Conservation (phyloP, 23 tunicate species). For the Ascidia mentula region DNA sequence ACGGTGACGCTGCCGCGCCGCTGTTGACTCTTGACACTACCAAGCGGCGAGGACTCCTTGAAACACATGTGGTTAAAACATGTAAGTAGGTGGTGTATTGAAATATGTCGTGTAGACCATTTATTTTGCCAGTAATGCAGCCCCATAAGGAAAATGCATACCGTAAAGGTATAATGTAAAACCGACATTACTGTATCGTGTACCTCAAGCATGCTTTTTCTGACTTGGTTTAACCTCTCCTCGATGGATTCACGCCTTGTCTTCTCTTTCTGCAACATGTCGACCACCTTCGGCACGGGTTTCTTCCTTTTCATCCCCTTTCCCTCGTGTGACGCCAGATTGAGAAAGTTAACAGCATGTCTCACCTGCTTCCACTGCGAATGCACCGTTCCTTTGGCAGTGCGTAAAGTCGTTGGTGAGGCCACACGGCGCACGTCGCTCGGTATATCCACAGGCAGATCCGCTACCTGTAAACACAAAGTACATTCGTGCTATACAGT, state of each 20-base stretch:
- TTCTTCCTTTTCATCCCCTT: background rate
- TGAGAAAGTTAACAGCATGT: constrained; percentile 34
- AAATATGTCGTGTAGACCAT: too few species aligned
- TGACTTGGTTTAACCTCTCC: constrained; percentile 4
- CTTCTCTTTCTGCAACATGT: background rate
- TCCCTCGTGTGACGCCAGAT: background rate
- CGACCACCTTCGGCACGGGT: constrained; percentile 7
- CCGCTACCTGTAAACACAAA: background rate
- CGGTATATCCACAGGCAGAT: constrained; percentile 30
- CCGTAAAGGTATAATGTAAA: too few species aligned
- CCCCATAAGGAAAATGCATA: too few species aligned
- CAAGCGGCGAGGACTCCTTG: too few species aligned
- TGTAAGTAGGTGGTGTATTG: too few species aligned
- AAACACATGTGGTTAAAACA: too few species aligned
- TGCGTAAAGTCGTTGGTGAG: constrained; percentile 33
- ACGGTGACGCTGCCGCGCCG: constrained; percentile 43
- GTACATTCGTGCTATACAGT: too few species aligned
- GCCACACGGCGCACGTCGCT: constrained; percentile 37
- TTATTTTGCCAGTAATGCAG: too few species aligned
- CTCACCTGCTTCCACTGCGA: constrained; percentile 43
- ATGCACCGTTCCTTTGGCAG: constrained; percentile 34
- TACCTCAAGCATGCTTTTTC: constrained; percentile 21
- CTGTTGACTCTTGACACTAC: background rate
- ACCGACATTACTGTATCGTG: too few species aligned
- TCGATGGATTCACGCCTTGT: constrained; percentile 16